Evolutionary conservation across 1,140 invertebrate species (phyloP).

Genomic region (Zaprionus gabonicus): DNA sequence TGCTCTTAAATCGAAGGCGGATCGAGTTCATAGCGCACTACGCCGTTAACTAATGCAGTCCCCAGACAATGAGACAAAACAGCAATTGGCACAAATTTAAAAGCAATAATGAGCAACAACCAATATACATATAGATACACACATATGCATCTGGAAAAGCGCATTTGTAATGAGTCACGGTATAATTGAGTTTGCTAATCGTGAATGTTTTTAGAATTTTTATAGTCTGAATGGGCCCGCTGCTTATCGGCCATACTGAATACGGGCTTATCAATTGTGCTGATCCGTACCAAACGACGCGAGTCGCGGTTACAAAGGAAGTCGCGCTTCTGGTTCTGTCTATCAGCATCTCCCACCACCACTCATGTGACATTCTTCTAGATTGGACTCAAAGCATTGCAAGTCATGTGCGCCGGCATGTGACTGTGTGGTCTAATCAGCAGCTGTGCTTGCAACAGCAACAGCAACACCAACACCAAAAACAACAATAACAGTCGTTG

Average conservation of each 20-base stretch:
- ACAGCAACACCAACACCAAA: background rate
- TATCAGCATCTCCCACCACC: slow-evolving; percentile 27
- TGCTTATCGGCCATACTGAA: slow-evolving; percentile 26
- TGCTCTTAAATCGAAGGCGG: background rate
- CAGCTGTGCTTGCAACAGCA: slow-evolving; percentile 2
- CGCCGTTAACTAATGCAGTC: slow-evolving; percentile 27
- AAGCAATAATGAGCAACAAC: slow-evolving; percentile 11
- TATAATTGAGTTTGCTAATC: slow-evolving; percentile 13
- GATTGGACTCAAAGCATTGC: slow-evolving; percentile 7
- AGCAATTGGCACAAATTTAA: slow-evolving; percentile 9
- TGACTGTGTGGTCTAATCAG: slow-evolving; percentile 36
- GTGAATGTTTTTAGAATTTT: slow-evolving; percentile 8
- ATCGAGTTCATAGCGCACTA: slow-evolving; percentile 36
- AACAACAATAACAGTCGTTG: background rate
- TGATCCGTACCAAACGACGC: slow-evolving; percentile 13
- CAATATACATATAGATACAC: slow-evolving; percentile 4
- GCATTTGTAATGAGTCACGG: slow-evolving; percentile 28
- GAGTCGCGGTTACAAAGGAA: slow-evolving; percentile 23
- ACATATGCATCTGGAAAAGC: background rate
- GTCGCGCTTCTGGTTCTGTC: slow-evolving; percentile 10
- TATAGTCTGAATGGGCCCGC: slow-evolving; percentile 11
- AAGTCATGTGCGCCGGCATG: slow-evolving; percentile 47
- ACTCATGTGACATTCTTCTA: slow-evolving; percentile 26
- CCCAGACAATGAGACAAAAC: slow-evolving; percentile 17
- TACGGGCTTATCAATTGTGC: slow-evolving; percentile 34